Percentiles rank a stretch among this genome's conserved stretches.
Conservation (phyloP, 1,140 invertebrate genomes). For the Tetramorium alpestre region DNA sequence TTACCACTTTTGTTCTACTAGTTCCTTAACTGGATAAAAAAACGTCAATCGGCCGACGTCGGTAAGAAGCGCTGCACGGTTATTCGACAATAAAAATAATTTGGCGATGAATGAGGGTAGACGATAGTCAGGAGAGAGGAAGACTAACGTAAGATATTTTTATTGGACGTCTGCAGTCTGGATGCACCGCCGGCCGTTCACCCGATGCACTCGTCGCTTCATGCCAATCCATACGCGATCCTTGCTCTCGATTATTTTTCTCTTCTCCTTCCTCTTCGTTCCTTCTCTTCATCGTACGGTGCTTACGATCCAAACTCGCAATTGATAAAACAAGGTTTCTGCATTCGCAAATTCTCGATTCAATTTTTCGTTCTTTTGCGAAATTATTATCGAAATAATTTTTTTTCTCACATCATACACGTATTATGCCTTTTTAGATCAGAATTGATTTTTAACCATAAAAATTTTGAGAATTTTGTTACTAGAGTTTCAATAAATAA, state of each 20-base stretch:
- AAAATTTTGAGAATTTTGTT: not conserved
- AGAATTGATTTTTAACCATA: not conserved
- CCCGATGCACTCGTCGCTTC: conserved; percentile 73
- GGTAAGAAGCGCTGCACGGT: conserved; percentile 63
- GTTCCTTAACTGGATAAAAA: conserved; percentile 56
- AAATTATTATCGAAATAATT: not conserved
- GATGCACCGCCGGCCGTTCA: conserved; percentile 80
- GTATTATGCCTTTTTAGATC: not conserved
- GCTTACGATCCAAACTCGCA: conserved; percentile 8
- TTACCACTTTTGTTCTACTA: not conserved
- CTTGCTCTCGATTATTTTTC: conserved; percentile 63
- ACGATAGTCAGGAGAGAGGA: conserved; percentile 61
- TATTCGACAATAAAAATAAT: conserved; percentile 79
- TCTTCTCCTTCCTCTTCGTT: conserved; percentile 35
- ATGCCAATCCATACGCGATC: conserved; percentile 67
- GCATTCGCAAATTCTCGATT: not conserved
- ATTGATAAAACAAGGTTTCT: not conserved
- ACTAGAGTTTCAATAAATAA: too few relatives aligned
- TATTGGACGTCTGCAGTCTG: conserved; percentile 82
- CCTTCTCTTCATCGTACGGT: not conserved
- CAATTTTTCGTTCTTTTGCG: not conserved
- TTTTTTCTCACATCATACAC: not conserved
- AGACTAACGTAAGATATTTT: conserved; percentile 78
- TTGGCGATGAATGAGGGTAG: conserved; percentile 73
- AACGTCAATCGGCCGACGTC: conserved; percentile 2